Evolutionary conservation across 37 sponge, comb jelly and placozoan genomes (phyloP).

Genomic region (Crambe crambe): DNA sequence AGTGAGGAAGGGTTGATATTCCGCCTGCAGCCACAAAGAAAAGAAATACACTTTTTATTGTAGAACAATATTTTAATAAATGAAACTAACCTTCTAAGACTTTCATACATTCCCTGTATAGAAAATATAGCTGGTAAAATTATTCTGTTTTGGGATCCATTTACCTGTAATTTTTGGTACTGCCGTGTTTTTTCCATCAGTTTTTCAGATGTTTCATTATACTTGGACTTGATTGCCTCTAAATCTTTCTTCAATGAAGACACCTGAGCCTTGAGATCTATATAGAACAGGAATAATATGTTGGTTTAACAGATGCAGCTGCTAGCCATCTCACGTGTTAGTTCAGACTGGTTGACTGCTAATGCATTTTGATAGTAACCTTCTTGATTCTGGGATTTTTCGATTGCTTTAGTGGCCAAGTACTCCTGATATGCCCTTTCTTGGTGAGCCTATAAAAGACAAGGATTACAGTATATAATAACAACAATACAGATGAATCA

Average conservation of each 20-base stretch:
- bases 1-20: conserved; percentile 49
- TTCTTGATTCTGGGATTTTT: conserved; percentile 83
- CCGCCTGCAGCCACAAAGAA: conserved; percentile 12
- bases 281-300: not conserved
- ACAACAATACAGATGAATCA: not conserved
- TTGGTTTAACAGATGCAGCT: not conserved
- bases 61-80: not conserved
- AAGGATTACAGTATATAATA: not conserved
- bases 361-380: conserved; percentile 74
- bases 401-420: conserved; percentile 68
- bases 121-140: conserved; percentile 12
- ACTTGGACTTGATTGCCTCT: conserved; percentile 69
- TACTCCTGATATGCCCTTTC: conserved; percentile 80
- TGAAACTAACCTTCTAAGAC: conserved; percentile 66
- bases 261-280: conserved; percentile 72
- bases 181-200: conserved; percentile 81
- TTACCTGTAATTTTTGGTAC: conserved; percentile 85
- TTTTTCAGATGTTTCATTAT: conserved; percentile 81
- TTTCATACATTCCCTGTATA: conserved; percentile 76
- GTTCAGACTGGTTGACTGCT: conserved; percentile 61
- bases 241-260: conserved; percentile 66
- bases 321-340: conserved; percentile 34
- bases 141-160: not conserved
- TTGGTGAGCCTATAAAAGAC: conserved; percentile 57
- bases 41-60: not conserved